Evolutionary conservation across 1,140 invertebrate species (phyloP).

Genomic region (Pinna nobilis): DNA sequence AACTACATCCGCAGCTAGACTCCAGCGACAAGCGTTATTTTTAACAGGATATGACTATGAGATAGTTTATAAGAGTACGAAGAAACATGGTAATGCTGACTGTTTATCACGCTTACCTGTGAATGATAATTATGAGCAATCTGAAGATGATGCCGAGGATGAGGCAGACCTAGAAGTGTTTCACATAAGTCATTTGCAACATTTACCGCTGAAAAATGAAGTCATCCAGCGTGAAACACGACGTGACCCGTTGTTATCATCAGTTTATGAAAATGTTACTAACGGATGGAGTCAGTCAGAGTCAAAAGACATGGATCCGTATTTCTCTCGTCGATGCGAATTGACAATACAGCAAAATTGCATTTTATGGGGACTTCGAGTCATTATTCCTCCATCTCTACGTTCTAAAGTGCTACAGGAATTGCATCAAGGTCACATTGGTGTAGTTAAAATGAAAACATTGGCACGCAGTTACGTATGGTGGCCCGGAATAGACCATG

Average conservation of each 20-base stretch:
- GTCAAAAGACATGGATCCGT: background rate
- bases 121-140: no score
- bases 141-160: no score
- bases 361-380: conserved; percentile 16
- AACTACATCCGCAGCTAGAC: conserved; percentile 57
- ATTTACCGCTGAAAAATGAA: conserved; percentile 5
- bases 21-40: conserved; percentile 71
- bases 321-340: conserved; percentile 1
- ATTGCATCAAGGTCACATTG: conserved; percentile 76
- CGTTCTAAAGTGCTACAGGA: background rate
- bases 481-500: conserved; percentile 76
- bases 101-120: conserved; percentile 40
- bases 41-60: conserved; percentile 69
- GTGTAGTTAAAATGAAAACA: conserved; percentile 78
- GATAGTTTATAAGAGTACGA: conserved; percentile 49
- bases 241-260: conserved; percentile 13
- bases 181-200: background rate
- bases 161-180: background rate
- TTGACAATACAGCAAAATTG: conserved; percentile 22
- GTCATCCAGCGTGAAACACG: background rate
- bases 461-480: conserved; percentile 76
- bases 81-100: conserved; percentile 46
- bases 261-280: conserved; percentile 6
- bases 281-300: conserved; percentile 3
- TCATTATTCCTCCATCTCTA: background rate